These are phyloP conservation scores for Drosophila eohydei DNA, from an alignment of 2,888 invertebrate species.

Conservation along the genomic window DNA sequence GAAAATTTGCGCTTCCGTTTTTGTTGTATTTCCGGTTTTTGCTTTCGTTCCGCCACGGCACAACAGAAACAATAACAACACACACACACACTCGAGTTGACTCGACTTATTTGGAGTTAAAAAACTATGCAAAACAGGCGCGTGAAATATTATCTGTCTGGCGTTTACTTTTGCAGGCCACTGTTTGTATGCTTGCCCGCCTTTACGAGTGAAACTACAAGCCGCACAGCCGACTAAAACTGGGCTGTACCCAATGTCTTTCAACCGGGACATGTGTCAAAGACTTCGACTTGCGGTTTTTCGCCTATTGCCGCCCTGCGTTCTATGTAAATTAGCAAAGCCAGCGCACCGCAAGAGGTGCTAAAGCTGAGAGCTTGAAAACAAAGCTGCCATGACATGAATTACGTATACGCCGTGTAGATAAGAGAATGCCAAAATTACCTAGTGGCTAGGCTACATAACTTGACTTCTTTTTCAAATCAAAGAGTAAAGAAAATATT, in stretches of 20 bases:
- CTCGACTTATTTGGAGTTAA: slow-evolving; percentile 24
- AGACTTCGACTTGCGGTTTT: slow-evolving; percentile 57
- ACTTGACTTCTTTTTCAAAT: no score
- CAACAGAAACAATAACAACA: slow-evolving; percentile 23
- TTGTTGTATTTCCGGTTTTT: slow-evolving; percentile 81
- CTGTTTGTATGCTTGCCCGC: slow-evolving; percentile 23
- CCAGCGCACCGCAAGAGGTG: slow-evolving; percentile 57
- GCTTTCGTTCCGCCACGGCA: slow-evolving; percentile 55
- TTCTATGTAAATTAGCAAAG: slow-evolving; percentile 67
- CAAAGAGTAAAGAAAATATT: neutral
- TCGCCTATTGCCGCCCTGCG: slow-evolving; percentile 29
- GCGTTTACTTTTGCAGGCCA: slow-evolving; percentile 50
- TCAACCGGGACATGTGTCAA: slow-evolving; percentile 72
- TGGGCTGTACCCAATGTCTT: slow-evolving; percentile 49
- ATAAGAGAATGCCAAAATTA: slow-evolving; percentile 2
- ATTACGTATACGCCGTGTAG: slow-evolving; percentile 30
- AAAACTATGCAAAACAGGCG: slow-evolving; percentile 75
- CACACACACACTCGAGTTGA: slow-evolving; percentile 9
- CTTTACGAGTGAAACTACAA: slow-evolving; percentile 29
- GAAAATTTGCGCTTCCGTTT: slow-evolving; percentile 82
- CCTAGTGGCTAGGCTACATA: neutral
- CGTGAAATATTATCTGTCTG: slow-evolving; percentile 82
- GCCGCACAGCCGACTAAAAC: slow-evolving; percentile 28
- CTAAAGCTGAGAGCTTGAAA: slow-evolving; percentile 16
- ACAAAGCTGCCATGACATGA: slow-evolving; percentile 29